Conservation (phyloP, 2,113 vertebrate genomes). For the Zapus hudsonius region DNA sequence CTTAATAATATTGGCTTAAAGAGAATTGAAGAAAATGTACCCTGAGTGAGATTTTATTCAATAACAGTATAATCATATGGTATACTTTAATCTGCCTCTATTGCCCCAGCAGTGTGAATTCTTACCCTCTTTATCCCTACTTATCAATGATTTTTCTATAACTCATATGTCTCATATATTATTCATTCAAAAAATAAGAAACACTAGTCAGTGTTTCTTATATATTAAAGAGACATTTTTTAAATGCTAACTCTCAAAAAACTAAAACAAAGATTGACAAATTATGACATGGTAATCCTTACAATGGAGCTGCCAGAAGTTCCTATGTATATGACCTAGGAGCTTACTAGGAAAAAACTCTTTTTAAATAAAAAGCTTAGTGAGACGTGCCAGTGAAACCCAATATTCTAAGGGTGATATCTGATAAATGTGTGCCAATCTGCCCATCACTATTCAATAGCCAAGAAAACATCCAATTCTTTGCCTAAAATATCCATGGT, state of each 20-base stretch:
- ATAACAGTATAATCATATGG: neutral
- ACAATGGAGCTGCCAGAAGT: neutral
- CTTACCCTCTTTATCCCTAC: neutral
- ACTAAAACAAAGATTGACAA: neutral
- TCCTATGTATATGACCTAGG: neutral
- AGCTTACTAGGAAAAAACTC: constrained; percentile 5
- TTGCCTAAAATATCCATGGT: neutral
- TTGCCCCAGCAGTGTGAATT: neutral
- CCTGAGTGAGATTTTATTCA: neutral
- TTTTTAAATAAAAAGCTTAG: neutral
- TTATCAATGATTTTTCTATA: neutral
- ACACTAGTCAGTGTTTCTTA: neutral
- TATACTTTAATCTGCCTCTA: neutral
- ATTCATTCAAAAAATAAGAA: neutral
- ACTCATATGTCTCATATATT: neutral
- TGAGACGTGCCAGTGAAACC: neutral
- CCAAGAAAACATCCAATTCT: neutral
- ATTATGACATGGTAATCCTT: neutral
- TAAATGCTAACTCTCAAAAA: neutral
- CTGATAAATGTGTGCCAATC: neutral
- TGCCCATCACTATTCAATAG: neutral
- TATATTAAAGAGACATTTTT: neutral
- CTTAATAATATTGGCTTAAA: neutral
- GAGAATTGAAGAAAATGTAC: neutral
- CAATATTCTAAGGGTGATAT: neutral